Evolutionary conservation across 1,140 invertebrate species (phyloP).

Genomic region (Oedothorax gibbosus): DNA sequence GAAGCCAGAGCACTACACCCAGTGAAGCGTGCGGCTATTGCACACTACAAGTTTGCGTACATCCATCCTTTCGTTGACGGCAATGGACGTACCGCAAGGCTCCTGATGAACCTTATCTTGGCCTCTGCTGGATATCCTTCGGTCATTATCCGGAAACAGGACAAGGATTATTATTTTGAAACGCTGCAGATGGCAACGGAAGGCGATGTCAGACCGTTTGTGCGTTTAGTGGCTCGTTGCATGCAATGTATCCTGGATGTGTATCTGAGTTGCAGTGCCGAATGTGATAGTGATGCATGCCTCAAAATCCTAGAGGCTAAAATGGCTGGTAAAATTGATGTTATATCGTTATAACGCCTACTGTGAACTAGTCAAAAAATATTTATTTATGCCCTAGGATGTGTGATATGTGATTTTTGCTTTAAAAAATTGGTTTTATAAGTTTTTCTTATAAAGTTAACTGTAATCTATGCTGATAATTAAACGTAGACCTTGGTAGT

Average conservation of each 20-base stretch:
- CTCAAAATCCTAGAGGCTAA: constrained; percentile 14
- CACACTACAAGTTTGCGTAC: constrained; percentile 95
- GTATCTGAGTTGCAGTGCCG: constrained; percentile 79
- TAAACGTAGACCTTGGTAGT: too few species aligned
- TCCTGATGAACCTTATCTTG: constrained; percentile 96
- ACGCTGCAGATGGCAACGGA: constrained; percentile 89
- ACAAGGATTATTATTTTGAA: constrained; percentile 81
- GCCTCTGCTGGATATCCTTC: constrained; percentile 97
- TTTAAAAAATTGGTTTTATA: too few species aligned
- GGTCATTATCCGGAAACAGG: constrained; percentile 93
- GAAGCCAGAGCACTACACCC: constrained; percentile 86
- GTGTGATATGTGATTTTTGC: too few species aligned
- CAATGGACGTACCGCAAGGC: constrained; percentile 92
- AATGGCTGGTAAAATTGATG: background rate
- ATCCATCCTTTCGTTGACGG: constrained; percentile 95
- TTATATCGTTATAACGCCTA: background rate
- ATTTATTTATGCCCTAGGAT: too few species aligned
- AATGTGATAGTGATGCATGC: background rate
- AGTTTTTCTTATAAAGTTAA: too few species aligned
- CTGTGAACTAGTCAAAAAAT: too few species aligned
- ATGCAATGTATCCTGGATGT: constrained; percentile 92
- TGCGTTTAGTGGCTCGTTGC: constrained; percentile 94
- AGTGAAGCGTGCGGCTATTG: constrained; percentile 90
- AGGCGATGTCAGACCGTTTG: constrained; percentile 91
- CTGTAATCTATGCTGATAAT: too few species aligned